Conservation (phyloP, 2,888 invertebrate species). For the Phalera bucephala region DNA sequence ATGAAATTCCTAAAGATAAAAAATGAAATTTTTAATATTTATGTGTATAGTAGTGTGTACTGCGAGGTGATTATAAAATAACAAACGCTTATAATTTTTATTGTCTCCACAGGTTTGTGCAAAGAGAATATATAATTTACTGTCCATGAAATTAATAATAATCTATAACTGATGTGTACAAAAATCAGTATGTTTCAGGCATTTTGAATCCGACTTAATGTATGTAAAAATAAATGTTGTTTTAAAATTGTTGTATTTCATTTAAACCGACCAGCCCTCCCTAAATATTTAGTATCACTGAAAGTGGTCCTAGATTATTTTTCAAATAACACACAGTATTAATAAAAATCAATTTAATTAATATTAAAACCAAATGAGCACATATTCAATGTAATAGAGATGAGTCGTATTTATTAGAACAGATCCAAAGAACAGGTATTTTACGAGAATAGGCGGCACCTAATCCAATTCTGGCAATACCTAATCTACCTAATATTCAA, state of each 20-base stretch:
- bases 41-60: slow-evolving; percentile 75
- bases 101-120: slow-evolving; percentile 61
- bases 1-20: slow-evolving; percentile 78
- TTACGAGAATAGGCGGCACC: no score
- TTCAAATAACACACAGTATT: slow-evolving; percentile 23
- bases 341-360: slow-evolving; percentile 47
- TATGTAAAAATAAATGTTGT: slow-evolving; percentile 84
- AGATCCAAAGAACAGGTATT: no score
- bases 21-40: slow-evolving; percentile 77
- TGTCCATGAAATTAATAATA: slow-evolving; percentile 75
- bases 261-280: slow-evolving; percentile 28
- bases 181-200: slow-evolving; percentile 81
- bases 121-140: slow-evolving; percentile 71
- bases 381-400: slow-evolving; percentile 40
- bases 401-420: no score
- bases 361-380: slow-evolving; percentile 41
- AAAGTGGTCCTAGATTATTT: no score
- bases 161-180: slow-evolving; percentile 79
- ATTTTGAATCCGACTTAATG: slow-evolving; percentile 83
- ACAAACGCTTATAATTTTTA: slow-evolving; percentile 66
- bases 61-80: slow-evolving; percentile 61
- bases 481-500: no score
- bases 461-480: no score
- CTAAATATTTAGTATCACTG: neutral
- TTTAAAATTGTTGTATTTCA: slow-evolving; percentile 77